phyloP scores from a whole-genome alignment of 2,113 vertebrate genomes.

The Andinoacara biseriatus region DNA sequence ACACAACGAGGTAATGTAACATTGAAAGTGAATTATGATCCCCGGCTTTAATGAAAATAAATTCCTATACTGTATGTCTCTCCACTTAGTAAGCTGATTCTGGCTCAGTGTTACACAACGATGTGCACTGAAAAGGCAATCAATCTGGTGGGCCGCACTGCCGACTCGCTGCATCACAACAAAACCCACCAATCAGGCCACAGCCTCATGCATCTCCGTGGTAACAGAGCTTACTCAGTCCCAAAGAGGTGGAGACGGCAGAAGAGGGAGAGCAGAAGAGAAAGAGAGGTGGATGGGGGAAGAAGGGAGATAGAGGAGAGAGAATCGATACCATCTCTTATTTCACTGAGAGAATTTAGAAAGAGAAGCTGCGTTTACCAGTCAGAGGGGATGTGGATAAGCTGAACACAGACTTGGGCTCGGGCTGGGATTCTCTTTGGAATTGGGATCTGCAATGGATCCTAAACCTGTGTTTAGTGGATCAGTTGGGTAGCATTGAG shows the following conservation, averaged over 20 bases:
- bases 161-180: constrained; percentile 66
- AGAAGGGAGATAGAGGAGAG: constrained; percentile 25
- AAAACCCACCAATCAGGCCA: constrained; percentile 58
- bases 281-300: constrained; percentile 26
- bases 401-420: constrained; percentile 17
- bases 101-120: constrained; percentile 3
- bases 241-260: constrained; percentile 60
- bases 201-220: constrained; percentile 76
- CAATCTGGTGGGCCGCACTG: constrained; percentile 58
- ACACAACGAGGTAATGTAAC: background rate
- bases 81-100: constrained; percentile 9
- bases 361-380: constrained; percentile 10
- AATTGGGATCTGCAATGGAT: constrained; percentile 42
- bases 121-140: constrained; percentile 38
- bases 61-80: constrained; percentile 19
- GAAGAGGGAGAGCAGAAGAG: constrained; percentile 24
- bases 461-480: constrained; percentile 19
- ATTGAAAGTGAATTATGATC: background rate
- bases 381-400: background rate
- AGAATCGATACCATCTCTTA: constrained; percentile 50
- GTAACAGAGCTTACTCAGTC: constrained; percentile 72
- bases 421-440: constrained; percentile 36
- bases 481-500: constrained; percentile 33
- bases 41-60: background rate
- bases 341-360: constrained; percentile 47